phyloP scores from a whole-genome alignment of 2,113 vertebrate genomes.

The Brienomyrus brachyistius region DNA sequence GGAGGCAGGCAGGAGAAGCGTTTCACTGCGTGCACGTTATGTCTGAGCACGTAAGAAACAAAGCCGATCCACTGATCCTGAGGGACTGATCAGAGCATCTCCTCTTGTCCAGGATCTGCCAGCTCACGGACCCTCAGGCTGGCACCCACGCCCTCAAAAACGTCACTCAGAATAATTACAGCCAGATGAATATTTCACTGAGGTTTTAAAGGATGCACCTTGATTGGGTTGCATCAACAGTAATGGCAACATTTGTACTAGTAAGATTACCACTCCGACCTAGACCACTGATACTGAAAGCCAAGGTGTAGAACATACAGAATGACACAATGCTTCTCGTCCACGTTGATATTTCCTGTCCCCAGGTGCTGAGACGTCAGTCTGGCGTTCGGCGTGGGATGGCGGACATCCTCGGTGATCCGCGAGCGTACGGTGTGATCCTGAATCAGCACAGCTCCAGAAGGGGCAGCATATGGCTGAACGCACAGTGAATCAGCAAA shows the following conservation, averaged over 20 bases:
- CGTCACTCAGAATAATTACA: background rate
- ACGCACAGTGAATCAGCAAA: constrained; percentile 3
- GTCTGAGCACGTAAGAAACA: background rate
- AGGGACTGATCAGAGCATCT: background rate
- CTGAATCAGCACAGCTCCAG: constrained; percentile 1
- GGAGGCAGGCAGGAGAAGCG: background rate
- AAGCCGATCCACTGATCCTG: background rate
- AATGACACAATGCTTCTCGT: background rate
- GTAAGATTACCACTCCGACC: background rate
- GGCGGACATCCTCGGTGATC: background rate
- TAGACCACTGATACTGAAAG: background rate
- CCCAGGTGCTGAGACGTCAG: background rate
- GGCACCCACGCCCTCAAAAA: background rate
- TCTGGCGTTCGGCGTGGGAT: background rate
- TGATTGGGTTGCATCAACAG: background rate
- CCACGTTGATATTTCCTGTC: background rate
- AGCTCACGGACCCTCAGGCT: background rate
- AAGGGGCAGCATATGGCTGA: background rate
- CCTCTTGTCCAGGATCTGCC: background rate
- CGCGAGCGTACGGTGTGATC: background rate
- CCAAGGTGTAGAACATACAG: background rate
- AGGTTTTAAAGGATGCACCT: background rate
- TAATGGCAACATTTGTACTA: background rate
- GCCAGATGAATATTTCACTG: background rate
- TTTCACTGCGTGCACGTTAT: background rate